phyloP scores from a whole-genome alignment of 2,888 invertebrate genomes.

The Acleris holmiana region DNA sequence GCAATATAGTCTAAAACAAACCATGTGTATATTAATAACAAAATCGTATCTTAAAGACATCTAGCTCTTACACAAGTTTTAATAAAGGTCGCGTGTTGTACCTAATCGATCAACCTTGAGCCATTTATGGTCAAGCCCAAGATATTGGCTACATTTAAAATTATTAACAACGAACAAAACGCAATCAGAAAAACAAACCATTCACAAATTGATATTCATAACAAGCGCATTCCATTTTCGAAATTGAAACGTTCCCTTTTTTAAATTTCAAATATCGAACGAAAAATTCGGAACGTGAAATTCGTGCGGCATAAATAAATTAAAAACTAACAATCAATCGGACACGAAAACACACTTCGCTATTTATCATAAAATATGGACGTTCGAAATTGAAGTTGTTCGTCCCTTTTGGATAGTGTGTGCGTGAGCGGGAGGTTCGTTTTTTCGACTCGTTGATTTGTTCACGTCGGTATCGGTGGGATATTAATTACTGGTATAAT shows the following conservation, averaged over 20 bases:
- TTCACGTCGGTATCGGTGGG: slow-evolving; percentile 67
- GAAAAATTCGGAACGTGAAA: slow-evolving; percentile 53
- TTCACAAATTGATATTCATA: slow-evolving; percentile 9
- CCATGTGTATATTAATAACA: no score
- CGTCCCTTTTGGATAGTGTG: slow-evolving; percentile 50
- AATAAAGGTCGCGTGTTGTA: no score
- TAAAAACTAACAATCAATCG: slow-evolving; percentile 72
- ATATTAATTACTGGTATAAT: slow-evolving; percentile 77
- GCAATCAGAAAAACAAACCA: slow-evolving; percentile 46
- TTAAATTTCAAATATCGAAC: slow-evolving; percentile 20
- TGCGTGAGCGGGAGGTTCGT: slow-evolving; percentile 51
- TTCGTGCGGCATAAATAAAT: slow-evolving; percentile 66
- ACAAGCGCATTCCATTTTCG: slow-evolving; percentile 49
- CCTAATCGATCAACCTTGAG: no score
- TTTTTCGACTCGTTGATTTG: slow-evolving; percentile 61
- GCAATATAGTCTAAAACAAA: no score
- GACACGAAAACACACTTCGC: slow-evolving; percentile 76
- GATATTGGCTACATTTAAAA: background rate
- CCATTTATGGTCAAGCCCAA: no score
- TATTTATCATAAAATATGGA: slow-evolving; percentile 79
- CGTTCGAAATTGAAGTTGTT: slow-evolving; percentile 62
- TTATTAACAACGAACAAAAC: slow-evolving; percentile 44
- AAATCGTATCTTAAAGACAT: no score
- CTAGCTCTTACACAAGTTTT: no score
- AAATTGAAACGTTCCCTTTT: slow-evolving; percentile 46